Conservation (phyloP, 2,797 vertebrate genomes). For the Discoglossus pictus region DNA sequence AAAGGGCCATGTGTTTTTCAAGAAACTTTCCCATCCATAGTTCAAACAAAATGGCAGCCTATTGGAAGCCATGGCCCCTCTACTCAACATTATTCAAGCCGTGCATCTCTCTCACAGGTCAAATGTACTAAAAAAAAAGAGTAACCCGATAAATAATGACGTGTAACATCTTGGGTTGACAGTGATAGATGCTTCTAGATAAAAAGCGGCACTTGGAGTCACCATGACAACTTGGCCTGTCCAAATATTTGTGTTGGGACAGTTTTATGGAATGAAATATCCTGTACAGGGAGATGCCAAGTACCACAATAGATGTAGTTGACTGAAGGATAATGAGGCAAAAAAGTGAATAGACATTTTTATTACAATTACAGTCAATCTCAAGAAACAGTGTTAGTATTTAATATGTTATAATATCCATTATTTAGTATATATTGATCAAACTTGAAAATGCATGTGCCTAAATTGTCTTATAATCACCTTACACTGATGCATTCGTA, state of each 20-base stretch:
- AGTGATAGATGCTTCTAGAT: constrained; percentile 9
- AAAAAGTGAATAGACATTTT: no score
- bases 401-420: no score
- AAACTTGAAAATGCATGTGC: no score
- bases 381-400: no score
- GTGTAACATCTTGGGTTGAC: constrained; percentile 42
- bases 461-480: no score
- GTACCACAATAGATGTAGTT: no score
- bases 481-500: no score
- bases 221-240: constrained; percentile 14
- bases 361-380: no score
- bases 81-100: background rate
- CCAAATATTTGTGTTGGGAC: constrained; percentile 13
- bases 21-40: constrained; percentile 2
- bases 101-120: constrained; percentile 13
- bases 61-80: background rate
- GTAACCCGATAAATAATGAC: constrained; percentile 10
- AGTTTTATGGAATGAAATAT: no score
- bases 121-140: constrained; percentile 6
- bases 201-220: constrained; percentile 17
- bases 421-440: no score
- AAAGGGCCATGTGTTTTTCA: background rate
- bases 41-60: background rate
- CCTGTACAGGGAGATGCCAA: no score
- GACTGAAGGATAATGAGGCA: no score